Evolutionary conservation across 1,140 invertebrate genomes (phyloP).

Genomic region (Drosophila arizonae): DNA sequence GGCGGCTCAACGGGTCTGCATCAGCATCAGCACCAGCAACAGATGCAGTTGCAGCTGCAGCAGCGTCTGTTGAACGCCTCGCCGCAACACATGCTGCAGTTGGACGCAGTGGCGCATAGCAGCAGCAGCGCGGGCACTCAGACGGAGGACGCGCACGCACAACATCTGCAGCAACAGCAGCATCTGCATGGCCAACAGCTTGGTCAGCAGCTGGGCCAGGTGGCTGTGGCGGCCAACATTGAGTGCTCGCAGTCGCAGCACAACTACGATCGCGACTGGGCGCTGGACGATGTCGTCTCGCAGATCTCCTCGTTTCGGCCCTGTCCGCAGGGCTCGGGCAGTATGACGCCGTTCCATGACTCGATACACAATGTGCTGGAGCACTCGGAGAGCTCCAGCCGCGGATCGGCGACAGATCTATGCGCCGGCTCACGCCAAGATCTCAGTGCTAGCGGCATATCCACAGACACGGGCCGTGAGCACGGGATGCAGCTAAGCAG

Average conservation of each 20-base stretch:
- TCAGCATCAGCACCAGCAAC: conserved; percentile 47
- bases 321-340: conserved; percentile 81
- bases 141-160: conserved; percentile 65
- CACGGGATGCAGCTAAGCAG: conserved; percentile 76
- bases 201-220: conserved; percentile 78
- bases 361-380: conserved; percentile 82
- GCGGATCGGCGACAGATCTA: conserved; percentile 73
- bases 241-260: conserved; percentile 84
- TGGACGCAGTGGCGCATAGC: conserved; percentile 60
- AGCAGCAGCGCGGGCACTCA: conserved; percentile 68
- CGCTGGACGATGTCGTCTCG: conserved; percentile 79
- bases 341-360: conserved; percentile 82
- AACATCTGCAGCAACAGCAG: conserved; percentile 27
- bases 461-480: conserved; percentile 77
- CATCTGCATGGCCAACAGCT: conserved; percentile 20
- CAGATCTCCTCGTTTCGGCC: conserved; percentile 82
- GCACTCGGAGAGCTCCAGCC: conserved; percentile 77
- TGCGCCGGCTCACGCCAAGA: conserved; percentile 77
- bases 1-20: conserved; percentile 29
- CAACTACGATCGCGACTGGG: conserved; percentile 82
- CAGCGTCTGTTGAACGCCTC: conserved; percentile 60
- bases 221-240: conserved; percentile 85
- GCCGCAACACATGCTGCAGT: conserved; percentile 66
- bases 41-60: conserved; percentile 55
- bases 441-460: conserved; percentile 78